Evolutionary conservation across 2,888 invertebrate genomes (phyloP), one percentile per base, ranked within the genome.

Genomic region (Pristionchus fissidentatus): DNA sequence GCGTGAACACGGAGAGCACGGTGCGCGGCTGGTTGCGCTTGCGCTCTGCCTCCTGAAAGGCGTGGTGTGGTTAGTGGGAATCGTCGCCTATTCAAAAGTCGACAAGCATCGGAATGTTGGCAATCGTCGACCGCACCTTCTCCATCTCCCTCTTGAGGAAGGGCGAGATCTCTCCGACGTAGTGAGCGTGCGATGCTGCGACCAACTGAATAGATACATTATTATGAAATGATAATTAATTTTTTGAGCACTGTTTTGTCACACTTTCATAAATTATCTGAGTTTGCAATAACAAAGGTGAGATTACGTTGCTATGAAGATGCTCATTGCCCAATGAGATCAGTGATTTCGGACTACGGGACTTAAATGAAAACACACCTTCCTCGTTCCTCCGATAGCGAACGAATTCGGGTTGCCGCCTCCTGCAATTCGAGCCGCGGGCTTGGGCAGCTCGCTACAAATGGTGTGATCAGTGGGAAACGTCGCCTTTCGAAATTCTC

Each of bases 21-120:
- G 81, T 49, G 38, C 81, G 81, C 15, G 81, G 81, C 81, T 81
- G 81, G n/a, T 66, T 62, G 13, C 49, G 41, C 81, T 81, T 81
- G 43, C 29, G 26, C 26, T 66, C 62, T 19, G 46, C 81, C 46
- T 62, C 81, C 81, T 81, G 46, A 80, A 66, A 38, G 7, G 4
- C 13, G 41, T 38, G 38, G 57, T 77, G 77, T 77, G 49, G 19
- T 5, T 22, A 77, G 29, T 55, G n/a, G 49, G 52, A 77, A 55
- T n/a, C 4, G 41, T 70, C 26, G 70, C 41, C 26, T 43, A 15
- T 38, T 38, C 4, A 55, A 46, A 78, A 55, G 0, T 26, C 38
- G 0, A 52, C 4, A 2, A n/a, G 0, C 19, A n/a, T 2, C 1
- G 15, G 22, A 81, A 49, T 19, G n/a, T 46, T n/a, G 43, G 43